phyloP scores from a whole-genome alignment of 2,797 vertebrate species.

The Anas bernieri region DNA sequence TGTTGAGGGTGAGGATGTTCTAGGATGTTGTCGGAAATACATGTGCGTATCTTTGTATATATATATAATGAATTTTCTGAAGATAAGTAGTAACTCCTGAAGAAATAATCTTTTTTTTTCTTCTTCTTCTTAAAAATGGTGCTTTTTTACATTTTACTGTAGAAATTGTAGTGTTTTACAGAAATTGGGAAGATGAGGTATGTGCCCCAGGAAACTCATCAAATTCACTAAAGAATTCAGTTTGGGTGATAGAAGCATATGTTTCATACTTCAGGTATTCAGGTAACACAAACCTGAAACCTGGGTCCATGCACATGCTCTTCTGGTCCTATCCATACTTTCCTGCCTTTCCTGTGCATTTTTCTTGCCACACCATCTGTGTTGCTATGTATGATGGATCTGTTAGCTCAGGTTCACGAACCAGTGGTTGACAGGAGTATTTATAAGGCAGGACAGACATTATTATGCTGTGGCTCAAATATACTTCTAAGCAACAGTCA shows the following conservation, averaged over 20 bases:
- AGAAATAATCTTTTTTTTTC: background rate
- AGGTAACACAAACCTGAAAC: background rate
- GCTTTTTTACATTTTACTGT: background rate
- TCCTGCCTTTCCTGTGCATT: background rate
- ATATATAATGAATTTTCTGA: background rate
- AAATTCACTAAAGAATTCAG: background rate
- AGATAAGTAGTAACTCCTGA: background rate
- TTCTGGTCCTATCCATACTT: background rate
- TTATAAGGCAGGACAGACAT: background rate
- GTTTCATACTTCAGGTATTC: background rate
- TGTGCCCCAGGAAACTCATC: background rate
- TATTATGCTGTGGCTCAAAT: background rate
- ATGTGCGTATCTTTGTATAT: background rate
- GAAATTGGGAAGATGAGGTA: background rate
- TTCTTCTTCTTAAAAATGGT: background rate
- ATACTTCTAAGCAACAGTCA: background rate
- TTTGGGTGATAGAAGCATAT: background rate
- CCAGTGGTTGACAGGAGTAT: background rate
- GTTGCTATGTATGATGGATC: background rate
- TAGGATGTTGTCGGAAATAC: background rate
- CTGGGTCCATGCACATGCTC: background rate
- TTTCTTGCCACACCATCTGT: background rate
- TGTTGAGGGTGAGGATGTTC: background rate
- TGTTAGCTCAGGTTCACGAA: background rate
- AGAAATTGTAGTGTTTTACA: background rate